Percentiles rank a stretch among this genome's conserved stretches.
These are phyloP conservation scores for Cettia cetti DNA, from an alignment of 2,113 vertebrate genomes.

Conservation along the genomic window DNA sequence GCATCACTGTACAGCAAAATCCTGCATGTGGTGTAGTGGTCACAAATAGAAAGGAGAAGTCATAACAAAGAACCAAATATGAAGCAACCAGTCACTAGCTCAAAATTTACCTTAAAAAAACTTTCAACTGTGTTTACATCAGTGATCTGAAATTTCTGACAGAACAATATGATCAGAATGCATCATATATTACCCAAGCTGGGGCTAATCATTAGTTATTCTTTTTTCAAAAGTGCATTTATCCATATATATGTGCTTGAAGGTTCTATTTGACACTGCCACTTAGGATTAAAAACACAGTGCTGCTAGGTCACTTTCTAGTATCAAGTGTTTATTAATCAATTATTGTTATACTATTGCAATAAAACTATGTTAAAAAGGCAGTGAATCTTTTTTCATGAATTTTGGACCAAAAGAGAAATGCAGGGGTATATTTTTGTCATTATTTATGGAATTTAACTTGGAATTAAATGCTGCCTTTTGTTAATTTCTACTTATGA, in stretches of 20 bases:
- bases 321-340: background rate
- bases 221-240: background rate
- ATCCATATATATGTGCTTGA: background rate
- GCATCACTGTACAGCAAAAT: background rate
- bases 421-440: background rate
- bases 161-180: background rate
- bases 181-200: background rate
- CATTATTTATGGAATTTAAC: background rate
- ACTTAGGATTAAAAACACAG: background rate
- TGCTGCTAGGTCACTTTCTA: background rate
- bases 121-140: fast-evolving
- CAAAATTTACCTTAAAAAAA: background rate
- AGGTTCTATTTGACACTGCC: background rate
- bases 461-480: background rate
- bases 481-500: background rate
- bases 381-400: background rate
- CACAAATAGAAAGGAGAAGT: background rate
- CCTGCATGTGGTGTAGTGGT: background rate
- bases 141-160: background rate
- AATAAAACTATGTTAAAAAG: background rate
- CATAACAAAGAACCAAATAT: background rate
- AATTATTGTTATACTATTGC: background rate
- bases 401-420: background rate
- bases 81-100: background rate
- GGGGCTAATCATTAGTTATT: background rate